phyloP scores from a whole-genome alignment of 2,797 vertebrate genomes.

The Merluccius polli region DNA sequence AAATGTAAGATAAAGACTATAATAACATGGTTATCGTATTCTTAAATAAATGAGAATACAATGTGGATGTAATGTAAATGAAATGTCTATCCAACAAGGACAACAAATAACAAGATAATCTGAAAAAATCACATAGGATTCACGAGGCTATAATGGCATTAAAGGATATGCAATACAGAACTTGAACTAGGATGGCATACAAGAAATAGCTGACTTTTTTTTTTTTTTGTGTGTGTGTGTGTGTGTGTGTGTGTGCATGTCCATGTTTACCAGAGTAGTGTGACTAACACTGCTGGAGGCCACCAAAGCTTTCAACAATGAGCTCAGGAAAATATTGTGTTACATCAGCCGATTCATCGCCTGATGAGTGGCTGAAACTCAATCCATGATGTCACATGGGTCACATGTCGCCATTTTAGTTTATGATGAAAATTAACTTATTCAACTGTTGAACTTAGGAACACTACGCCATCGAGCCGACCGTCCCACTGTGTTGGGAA shows the following conservation, averaged over 20 bases:
- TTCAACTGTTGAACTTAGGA: neutral
- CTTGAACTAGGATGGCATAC: too few species aligned
- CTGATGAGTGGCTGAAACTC: slow-evolving; percentile 38
- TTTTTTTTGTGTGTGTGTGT: slow-evolving; percentile 13
- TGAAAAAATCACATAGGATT: too few species aligned
- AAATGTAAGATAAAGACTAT: too few species aligned
- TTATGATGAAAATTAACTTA: slow-evolving; percentile 19
- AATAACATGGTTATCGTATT: too few species aligned
- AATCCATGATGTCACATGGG: slow-evolving; percentile 31
- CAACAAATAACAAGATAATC: too few species aligned
- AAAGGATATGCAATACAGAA: too few species aligned
- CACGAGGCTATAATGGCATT: too few species aligned
- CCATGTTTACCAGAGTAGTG: slow-evolving; percentile 39
- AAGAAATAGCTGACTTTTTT: too few species aligned
- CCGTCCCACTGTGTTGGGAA: neutral
- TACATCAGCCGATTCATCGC: slow-evolving; percentile 41
- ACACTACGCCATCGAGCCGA: neutral
- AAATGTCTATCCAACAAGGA: too few species aligned
- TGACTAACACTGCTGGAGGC: slow-evolving; percentile 54
- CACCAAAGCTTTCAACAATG: slow-evolving; percentile 44
- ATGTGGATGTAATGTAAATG: too few species aligned
- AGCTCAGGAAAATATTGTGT: slow-evolving; percentile 50
- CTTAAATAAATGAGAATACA: too few species aligned
- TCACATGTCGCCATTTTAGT: slow-evolving; percentile 17
- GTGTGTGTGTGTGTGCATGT: slow-evolving; percentile 11